A percentile compares a stretch with the other conserved stretches of the same genome.
phyloP scores from a whole-genome alignment of 2,888 invertebrate species.

The Molorchus minor region DNA sequence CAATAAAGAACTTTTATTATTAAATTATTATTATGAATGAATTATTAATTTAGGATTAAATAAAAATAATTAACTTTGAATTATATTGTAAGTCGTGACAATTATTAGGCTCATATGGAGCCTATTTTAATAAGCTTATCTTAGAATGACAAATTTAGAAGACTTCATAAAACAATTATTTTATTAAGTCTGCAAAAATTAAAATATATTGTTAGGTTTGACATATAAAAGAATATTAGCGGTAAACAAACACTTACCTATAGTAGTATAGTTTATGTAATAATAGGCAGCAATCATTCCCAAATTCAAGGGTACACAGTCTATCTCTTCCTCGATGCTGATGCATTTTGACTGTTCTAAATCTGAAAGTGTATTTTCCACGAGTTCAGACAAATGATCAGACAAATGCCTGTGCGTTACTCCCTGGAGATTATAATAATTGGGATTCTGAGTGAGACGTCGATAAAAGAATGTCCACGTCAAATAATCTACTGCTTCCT shows the following conservation, averaged over 20 bases:
- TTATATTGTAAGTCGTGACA: no score
- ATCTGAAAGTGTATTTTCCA: slow-evolving; percentile 94
- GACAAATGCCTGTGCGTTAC: slow-evolving; percentile 96
- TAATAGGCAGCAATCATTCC: slow-evolving; percentile 99
- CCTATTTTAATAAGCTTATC: no score
- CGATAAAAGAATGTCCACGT: slow-evolving; percentile 99
- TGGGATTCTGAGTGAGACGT: slow-evolving; percentile 97
- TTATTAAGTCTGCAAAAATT: no score
- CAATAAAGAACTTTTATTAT: no score
- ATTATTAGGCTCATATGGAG: no score
- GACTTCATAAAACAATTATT: no score
- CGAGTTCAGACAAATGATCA: slow-evolving; percentile 97
- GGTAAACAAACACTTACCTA: slow-evolving; percentile 77
- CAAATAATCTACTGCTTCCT: slow-evolving; percentile 98
- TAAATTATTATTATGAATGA: no score
- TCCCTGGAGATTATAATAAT: slow-evolving; percentile 98
- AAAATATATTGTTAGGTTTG: no score
- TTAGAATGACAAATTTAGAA: no score
- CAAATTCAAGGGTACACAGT: slow-evolving; percentile 93
- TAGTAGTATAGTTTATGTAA: slow-evolving; percentile 99
- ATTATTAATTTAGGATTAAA: no score
- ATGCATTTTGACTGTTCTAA: slow-evolving; percentile 97
- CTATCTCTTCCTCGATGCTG: slow-evolving; percentile 97
- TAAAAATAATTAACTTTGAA: no score
- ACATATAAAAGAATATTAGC: no score